Evolutionary conservation across 2,113 vertebrate species (phyloP), one percentile per base, ranked within the genome.

Genomic region (Petromus typicus): DNA sequence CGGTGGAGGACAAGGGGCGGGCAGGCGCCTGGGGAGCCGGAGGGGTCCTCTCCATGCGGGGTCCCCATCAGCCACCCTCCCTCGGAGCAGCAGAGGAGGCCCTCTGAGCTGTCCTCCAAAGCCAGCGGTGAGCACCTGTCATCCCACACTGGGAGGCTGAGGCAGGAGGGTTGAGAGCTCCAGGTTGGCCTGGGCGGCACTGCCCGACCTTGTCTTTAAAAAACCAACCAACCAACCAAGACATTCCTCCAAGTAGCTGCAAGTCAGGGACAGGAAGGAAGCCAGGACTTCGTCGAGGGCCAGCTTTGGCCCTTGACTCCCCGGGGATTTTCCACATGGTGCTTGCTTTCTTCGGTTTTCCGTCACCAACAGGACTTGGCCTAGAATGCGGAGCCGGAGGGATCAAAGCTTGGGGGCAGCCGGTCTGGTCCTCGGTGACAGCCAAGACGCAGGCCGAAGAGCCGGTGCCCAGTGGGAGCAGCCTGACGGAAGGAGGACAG

Each of bases 211-310:
- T 76, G 14, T 6, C 45, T 76, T 17, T 17, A 76, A 76, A 76
- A 75, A n/a, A n/a, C n/a, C n/a, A 45, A 22, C 23, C 40, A 45
- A 17, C 5, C 40, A 75, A 18, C 18, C 67, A 4, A 75, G 43
- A 14, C 0, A 22, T 71, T 81, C 14, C 20, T 27, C 71, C 34
- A 0, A 40, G 40, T 30, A 75, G 83, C 73, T 78, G 66, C 64
- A 78, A 56, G 51, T 20, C 48, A 27, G 71, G 40, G 66, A 86
- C 76, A 82, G 76, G 63, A 88, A 86, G 22, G 48, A 96, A 91
- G 57, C 22, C 64, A 57, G 63, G 57, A 9, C 78, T 37, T 84
- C 45, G 18, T 54, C 30, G 30, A 71, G 67, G 22, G 40, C n/a
- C 23, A 90, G 34, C 45, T n/a, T 27, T 61, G 27, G 45, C 4